A percentile compares a stretch with the other conserved stretches of the same genome.
phyloP scores from a whole-genome alignment of 2,888 invertebrate species.

The Entomobrya multifasciata region DNA sequence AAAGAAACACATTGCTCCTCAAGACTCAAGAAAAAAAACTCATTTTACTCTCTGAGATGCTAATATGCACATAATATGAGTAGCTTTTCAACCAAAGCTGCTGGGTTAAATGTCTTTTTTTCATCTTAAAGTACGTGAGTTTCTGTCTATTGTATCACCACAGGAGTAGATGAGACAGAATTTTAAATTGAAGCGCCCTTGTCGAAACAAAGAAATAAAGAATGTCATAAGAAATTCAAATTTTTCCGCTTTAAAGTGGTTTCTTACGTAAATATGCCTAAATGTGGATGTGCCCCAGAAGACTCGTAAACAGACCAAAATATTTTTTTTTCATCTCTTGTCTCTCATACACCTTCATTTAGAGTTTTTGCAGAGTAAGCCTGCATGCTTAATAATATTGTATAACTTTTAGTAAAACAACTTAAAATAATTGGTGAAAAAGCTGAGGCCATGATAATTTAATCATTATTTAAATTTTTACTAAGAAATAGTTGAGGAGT shows the following conservation, averaged over 20 bases:
- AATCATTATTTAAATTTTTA: background rate
- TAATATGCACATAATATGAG: constrained; percentile 55
- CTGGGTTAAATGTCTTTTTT: constrained; percentile 32
- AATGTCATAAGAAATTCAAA: constrained; percentile 79
- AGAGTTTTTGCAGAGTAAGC: background rate
- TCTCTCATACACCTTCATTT: background rate
- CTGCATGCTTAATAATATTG: constrained; percentile 9
- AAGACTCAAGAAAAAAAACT: background rate
- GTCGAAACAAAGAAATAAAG: constrained; percentile 75
- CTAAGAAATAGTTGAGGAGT: too few relatives aligned
- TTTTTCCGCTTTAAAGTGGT: constrained; percentile 78
- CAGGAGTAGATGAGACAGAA: background rate
- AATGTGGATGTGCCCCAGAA: constrained; percentile 77
- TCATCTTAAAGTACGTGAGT: background rate
- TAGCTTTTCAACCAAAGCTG: constrained; percentile 30
- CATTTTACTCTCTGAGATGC: constrained; percentile 18
- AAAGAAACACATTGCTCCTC: constrained; percentile 28
- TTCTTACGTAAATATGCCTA: constrained; percentile 73
- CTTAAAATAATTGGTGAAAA: constrained; percentile 36
- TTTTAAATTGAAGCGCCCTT: constrained; percentile 54
- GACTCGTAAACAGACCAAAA: constrained; percentile 78
- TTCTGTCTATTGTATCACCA: background rate
- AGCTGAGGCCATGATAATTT: constrained; percentile 2
- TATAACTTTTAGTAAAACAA: constrained; percentile 5
- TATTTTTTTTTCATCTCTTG: constrained; percentile 69